Base-by-base conservation (phyloP, 2,113 vertebrate genomes). In the Myrmophylax atrothorax region DNA sequence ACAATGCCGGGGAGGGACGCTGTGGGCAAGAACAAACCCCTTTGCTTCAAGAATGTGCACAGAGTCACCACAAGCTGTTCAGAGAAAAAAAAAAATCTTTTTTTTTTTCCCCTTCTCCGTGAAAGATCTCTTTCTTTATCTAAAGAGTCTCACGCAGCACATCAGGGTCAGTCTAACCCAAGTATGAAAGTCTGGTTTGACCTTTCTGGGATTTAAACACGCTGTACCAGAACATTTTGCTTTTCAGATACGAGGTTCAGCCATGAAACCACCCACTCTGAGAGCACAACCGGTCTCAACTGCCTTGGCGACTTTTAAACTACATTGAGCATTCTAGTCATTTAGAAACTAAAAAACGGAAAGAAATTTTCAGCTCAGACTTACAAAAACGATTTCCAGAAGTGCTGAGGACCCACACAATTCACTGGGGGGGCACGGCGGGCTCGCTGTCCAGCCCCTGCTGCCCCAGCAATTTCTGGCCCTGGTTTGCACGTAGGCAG, bases 121-220 rank as follows among this genome's bases (percentile, higher is more conserved):
- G 86, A 97, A 96, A 96, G 94, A 90, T 92, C 84, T 92, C 91
- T 95, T 94, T 92, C 94, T 95, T 94, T 94, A 87, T 77, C 78
- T 83, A 38, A 64, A 90, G 77, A 96, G 67, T 33, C 82, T 90
- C 85, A 83, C 2, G 6, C 94, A 90, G 83, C 67, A 96, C 94
- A 89, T 53, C 83, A 72, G 76, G 92, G 96, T 94, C 96, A 96
- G 23, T 49, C 64, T 96, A 90, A 93, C 86, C 72, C 59, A 78
- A 92, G 90, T 87, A 91, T 62, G 80, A 93, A 90, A 87, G 92
- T 96, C 96, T 96, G 80, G 31, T 68, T 90, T 96, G 95, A 97
- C 93, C 96, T 96, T 94, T 96, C 73, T 92, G 93, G 73, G 86
- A 84, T 77, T 96, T 87, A 89, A 94, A 93, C 87, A 84, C 1